Evolutionary conservation across 1,140 invertebrate genomes (phyloP).

Genomic region (Littorina saxatilis): DNA sequence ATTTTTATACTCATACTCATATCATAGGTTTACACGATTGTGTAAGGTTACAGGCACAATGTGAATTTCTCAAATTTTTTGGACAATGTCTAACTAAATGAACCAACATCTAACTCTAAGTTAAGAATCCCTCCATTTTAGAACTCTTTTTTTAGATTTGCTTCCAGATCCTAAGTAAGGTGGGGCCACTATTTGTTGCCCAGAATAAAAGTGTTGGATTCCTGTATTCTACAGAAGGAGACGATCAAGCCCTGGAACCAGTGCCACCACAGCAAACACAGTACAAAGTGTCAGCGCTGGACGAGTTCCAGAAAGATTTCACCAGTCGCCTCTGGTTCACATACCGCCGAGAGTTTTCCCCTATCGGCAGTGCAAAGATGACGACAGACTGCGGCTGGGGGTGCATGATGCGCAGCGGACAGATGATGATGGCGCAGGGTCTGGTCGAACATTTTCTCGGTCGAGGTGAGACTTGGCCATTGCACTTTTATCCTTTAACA

Average conservation of each 20-base stretch:
- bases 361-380: constrained; percentile 85
- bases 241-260: background rate
- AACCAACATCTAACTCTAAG: too few relatives aligned
- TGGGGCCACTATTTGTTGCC: too few relatives aligned
- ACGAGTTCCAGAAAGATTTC: constrained; percentile 72
- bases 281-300: constrained; percentile 52
- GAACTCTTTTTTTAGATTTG: too few relatives aligned
- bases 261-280: background rate
- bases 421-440: constrained; percentile 98
- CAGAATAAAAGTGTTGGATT: too few relatives aligned
- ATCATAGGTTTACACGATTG: too few relatives aligned
- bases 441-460: constrained; percentile 81
- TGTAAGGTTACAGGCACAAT: too few relatives aligned
- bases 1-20: too few relatives aligned
- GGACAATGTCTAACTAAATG: too few relatives aligned
- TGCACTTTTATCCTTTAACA: too few relatives aligned
- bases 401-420: constrained; percentile 98
- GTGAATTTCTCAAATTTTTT: too few relatives aligned
- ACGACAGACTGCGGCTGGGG: constrained; percentile 99
- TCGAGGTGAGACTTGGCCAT: constrained; percentile 67
- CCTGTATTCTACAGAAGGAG: background rate
- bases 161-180: too few relatives aligned
- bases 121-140: too few relatives aligned
- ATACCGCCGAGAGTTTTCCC: constrained; percentile 93
- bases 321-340: constrained; percentile 92